A percentile compares a stretch with the other conserved stretches of the same genome.
Conservation (phyloP, 2,888 invertebrate species). For the Macrophya alboannulata region DNA sequence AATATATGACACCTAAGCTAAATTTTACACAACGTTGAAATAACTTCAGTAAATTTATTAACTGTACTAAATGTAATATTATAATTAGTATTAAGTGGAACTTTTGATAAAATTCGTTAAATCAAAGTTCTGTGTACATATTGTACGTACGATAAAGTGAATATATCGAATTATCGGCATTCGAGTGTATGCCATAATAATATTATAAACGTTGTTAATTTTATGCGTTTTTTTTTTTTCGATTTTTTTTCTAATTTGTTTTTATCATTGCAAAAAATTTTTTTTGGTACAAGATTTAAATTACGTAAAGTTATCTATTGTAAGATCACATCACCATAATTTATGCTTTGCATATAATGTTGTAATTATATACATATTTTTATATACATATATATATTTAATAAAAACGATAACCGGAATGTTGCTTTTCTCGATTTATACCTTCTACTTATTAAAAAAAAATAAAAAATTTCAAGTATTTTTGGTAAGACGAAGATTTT, state of each 20-base stretch:
- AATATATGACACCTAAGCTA: conserved; percentile 56
- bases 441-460: neutral
- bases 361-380: conserved; percentile 79
- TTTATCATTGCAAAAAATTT: conserved; percentile 28
- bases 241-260: conserved; percentile 14
- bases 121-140: conserved; percentile 49
- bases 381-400: conserved; percentile 72
- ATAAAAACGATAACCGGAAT: conserved; percentile 73
- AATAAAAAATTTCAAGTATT: neutral
- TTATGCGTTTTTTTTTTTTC: conserved; percentile 29
- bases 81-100: neutral
- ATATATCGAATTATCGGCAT: conserved; percentile 58
- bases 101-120: neutral
- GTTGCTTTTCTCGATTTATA: neutral
- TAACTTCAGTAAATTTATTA: conserved; percentile 36
- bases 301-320: conserved; percentile 50
- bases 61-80: conserved; percentile 33
- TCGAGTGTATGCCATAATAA: conserved; percentile 36
- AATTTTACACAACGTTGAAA: conserved; percentile 48
- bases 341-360: conserved; percentile 75
- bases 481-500: neutral
- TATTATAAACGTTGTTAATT: conserved; percentile 28
- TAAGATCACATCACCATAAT: conserved; percentile 65
- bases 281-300: conserved; percentile 49
- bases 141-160: conserved; percentile 30